Evolutionary conservation across 1,140 invertebrate genomes (phyloP), one percentile per base, ranked within the genome.

Genomic region (Sinella curviseta): DNA sequence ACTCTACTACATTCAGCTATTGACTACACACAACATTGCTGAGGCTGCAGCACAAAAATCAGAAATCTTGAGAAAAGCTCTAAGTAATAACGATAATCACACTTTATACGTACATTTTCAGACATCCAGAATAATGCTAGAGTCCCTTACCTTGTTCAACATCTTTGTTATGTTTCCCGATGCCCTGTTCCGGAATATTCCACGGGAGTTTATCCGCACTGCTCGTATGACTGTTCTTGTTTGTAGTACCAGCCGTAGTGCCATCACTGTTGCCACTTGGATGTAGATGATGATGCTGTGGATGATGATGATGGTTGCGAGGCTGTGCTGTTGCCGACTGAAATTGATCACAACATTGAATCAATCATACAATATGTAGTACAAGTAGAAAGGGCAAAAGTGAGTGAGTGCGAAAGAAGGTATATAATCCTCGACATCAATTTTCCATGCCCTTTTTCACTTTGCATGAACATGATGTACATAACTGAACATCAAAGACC

Each of bases 291-390:
- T 60, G 55, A 24, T 60, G 55, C 12, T 60, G 55, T 4, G 12
- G 8, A 14, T 60, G 55, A 60, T 60, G 55, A 24, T 60, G 55
- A 60, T 60, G 55, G 24, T 24, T 60, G 55, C 24, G 55, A 60
- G 55, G 12, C 55, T n/a, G n/a, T n/a, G n/a, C 14, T 60, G 55
- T 3, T 17, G 55, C 24, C 55, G n/a, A 26, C 55, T 60, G 55
- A 60, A 60, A 60, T 60, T 60, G 55, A 60, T 60, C 55, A 60
- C 14, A 60, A 60, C 55, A 60, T 60, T 60, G 55, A 60, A 60
- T 60, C 55, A 60, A 60, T 60, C 55, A 60, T 60, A n/a, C n/a
- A n/a, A n/a, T n/a, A n/a, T n/a, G n/a, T n/a, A n/a, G n/a, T n/a
- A n/a, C n/a, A n/a, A n/a, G n/a, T n/a, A n/a, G n/a, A n/a, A n/a